Percentiles rank a stretch among this genome's conserved stretches.
Evolutionary conservation across 2,888 invertebrate genomes (phyloP).

Genomic region (Lissocephala sabroskyi): DNA sequence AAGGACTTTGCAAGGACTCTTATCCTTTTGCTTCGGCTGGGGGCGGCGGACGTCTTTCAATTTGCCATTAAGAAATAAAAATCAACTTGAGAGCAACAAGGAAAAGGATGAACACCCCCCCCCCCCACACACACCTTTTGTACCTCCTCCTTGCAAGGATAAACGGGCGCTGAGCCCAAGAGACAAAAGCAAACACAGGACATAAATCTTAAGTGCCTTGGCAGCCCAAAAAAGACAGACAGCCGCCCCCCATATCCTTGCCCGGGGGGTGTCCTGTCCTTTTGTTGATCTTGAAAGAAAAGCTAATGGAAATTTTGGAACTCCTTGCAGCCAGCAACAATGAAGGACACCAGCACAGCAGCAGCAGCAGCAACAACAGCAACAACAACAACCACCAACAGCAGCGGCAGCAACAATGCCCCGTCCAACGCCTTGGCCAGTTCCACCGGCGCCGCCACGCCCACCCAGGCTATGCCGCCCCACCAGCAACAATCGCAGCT

Average conservation of each 20-base stretch:
- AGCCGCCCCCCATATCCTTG: no score
- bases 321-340: conserved; percentile 1
- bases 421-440: neutral
- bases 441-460: conserved; percentile 11
- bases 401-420: conserved; percentile 1
- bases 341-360: conserved; percentile 22
- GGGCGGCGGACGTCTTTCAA: no score
- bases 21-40: no score
- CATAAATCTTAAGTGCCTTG: conserved; percentile 46
- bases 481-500: conserved; percentile 34
- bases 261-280: neutral
- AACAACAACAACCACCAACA: conserved; percentile 16
- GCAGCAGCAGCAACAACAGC: conserved; percentile 28
- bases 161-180: conserved; percentile 1
- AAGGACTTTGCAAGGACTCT: no score
- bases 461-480: conserved; percentile 23
- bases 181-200: conserved; percentile 60
- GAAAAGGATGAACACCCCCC: no score
- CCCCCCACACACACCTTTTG: no score
- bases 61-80: no score
- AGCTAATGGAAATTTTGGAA: neutral
- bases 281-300: neutral
- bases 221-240: no score
- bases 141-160: no score
- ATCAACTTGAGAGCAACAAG: no score